Percentiles rank a stretch among this genome's conserved stretches.
Evolutionary conservation across 2,888 invertebrate genomes (phyloP).

Genomic region (Clistopyga incitator): DNA sequence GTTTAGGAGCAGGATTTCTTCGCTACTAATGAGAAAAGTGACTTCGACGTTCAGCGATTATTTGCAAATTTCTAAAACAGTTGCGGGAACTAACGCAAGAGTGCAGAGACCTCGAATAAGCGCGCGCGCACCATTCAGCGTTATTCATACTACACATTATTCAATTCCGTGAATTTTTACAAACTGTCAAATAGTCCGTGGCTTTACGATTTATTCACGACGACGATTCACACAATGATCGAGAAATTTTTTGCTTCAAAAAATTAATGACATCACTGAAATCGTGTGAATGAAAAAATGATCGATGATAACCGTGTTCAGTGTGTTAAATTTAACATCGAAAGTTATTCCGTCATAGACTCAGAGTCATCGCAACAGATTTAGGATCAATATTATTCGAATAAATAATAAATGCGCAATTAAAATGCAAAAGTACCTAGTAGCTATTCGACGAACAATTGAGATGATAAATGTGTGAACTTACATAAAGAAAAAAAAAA

Average conservation of each 20-base stretch:
- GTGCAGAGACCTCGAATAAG: conserved; percentile 74
- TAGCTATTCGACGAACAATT: conserved; percentile 9
- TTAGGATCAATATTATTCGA: not conserved
- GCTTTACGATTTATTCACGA: conserved; percentile 26
- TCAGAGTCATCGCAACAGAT: conserved; percentile 5
- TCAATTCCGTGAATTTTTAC: conserved; percentile 1
- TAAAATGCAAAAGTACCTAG: conserved; percentile 25
- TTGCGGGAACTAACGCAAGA: conserved; percentile 82
- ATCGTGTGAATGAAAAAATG: conserved; percentile 16
- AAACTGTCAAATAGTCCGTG: conserved; percentile 18
- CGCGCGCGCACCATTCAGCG: conserved; percentile 42
- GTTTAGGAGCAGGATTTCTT: conserved; percentile 64
- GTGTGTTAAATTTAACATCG: conserved; percentile 7
- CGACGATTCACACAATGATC: conserved; percentile 7
- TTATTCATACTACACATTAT: conserved; percentile 7
- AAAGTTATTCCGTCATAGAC: conserved; percentile 10
- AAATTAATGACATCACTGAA: conserved; percentile 5
- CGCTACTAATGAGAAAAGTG: conserved; percentile 62
- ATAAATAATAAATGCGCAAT: not conserved
- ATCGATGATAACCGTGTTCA: conserved; percentile 28
- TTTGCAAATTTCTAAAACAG: conserved; percentile 81
- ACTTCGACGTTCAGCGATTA: conserved; percentile 75
- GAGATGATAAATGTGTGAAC: conserved; percentile 30
- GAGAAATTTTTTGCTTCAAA: conserved; percentile 10
- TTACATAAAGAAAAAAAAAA: conserved; percentile 21